Percentiles rank a stretch among this genome's conserved stretches.
Evolutionary conservation across 37 sponge, comb jelly and placozoan species (phyloP).

Genomic region (Diacarnus erythraeanus): DNA sequence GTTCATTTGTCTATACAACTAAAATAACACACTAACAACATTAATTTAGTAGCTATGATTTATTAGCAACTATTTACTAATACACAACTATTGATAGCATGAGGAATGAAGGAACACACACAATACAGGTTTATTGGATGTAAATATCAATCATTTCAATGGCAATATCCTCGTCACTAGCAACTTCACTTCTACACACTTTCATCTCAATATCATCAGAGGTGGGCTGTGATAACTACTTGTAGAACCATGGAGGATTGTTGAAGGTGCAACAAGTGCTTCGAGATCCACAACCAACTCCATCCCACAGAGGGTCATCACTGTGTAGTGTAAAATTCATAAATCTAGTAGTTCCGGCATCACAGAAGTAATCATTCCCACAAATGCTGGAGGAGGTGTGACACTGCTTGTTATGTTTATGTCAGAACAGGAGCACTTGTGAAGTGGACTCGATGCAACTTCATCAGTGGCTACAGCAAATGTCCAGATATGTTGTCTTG

Average conservation of each 20-base stretch:
- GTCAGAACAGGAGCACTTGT: not conserved
- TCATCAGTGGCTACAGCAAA: slow-evolving; percentile 10
- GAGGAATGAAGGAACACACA: too few relatives aligned
- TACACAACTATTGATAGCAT: too few relatives aligned
- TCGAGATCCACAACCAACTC: slow-evolving; percentile 24
- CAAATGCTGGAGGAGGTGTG: slow-evolving; percentile 16
- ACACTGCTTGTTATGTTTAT: not conserved
- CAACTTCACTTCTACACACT: slow-evolving; percentile 11
- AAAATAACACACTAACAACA: too few relatives aligned
- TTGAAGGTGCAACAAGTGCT: slow-evolving; percentile 1
- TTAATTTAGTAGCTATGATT: too few relatives aligned
- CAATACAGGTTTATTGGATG: slow-evolving; percentile 18
- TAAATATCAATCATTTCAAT: slow-evolving; percentile 24
- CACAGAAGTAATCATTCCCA: slow-evolving; percentile 33
- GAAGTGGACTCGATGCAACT: too few relatives aligned
- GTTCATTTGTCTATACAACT: too few relatives aligned
- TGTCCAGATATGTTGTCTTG: slow-evolving; percentile 42
- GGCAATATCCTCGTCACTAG: slow-evolving; percentile 27
- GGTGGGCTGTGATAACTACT: not conserved
- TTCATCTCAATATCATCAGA: slow-evolving; percentile 37
- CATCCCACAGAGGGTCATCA: slow-evolving; percentile 54
- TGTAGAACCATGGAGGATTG: slow-evolving; percentile 51
- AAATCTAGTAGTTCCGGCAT: too few relatives aligned
- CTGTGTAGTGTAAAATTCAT: too few relatives aligned
- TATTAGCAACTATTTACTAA: too few relatives aligned